Evolutionary conservation across 2,888 invertebrate species (phyloP).

Genomic region (Ochropleura leucogaster): DNA sequence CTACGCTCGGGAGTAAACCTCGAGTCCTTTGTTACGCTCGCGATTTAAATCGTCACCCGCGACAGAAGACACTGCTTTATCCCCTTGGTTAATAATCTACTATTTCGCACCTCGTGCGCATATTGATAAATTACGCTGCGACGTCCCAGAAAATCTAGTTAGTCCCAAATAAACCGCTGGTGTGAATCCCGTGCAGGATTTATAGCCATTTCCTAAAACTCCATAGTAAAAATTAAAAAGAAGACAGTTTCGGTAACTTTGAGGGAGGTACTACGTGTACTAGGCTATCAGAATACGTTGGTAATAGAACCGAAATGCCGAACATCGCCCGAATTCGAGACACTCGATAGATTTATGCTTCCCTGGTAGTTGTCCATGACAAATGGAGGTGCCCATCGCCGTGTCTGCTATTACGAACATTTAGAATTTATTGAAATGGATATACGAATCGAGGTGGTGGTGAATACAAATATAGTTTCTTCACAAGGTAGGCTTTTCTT

Average conservation of each 20-base stretch:
- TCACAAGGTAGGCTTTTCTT: background rate
- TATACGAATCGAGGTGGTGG: conserved; percentile 24
- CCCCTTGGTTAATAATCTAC: too few species aligned
- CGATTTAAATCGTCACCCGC: too few species aligned
- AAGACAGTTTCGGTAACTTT: conserved; percentile 15
- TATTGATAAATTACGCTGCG: conserved; percentile 53
- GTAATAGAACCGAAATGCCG: conserved; percentile 37
- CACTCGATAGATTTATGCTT: conserved; percentile 58
- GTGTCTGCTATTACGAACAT: conserved; percentile 45
- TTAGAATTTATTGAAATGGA: conserved; percentile 53
- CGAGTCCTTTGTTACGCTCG: too few species aligned
- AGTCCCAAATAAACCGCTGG: conserved; percentile 29
- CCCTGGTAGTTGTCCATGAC: conserved; percentile 53
- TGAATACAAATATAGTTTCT: conserved; percentile 34
- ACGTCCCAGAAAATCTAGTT: conserved; percentile 42
- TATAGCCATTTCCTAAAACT: conserved; percentile 21
- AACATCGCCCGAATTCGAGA: conserved; percentile 46
- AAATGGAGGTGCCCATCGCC: conserved; percentile 55
- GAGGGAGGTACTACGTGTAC: conserved; percentile 18
- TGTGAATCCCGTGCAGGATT: conserved; percentile 36
- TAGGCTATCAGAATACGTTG: conserved; percentile 45
- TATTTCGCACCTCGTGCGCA: conserved; percentile 38
- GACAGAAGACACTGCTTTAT: too few species aligned
- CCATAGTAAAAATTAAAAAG: conserved; percentile 36
- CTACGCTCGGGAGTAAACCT: too few species aligned